Percentiles rank a stretch among this genome's conserved stretches.
Conservation (phyloP, 2,797 vertebrate genomes). For the Acestrorhynchus altus region DNA sequence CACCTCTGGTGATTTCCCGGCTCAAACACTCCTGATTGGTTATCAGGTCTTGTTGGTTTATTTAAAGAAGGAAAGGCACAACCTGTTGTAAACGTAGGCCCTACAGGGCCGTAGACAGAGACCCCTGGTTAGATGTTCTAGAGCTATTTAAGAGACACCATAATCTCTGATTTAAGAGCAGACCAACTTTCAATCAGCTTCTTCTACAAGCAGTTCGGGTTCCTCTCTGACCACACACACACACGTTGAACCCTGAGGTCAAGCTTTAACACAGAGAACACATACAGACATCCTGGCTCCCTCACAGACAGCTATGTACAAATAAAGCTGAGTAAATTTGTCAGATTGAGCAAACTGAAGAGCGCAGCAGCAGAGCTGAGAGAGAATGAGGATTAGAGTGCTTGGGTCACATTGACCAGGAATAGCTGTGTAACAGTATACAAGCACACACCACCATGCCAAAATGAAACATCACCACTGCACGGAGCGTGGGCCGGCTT, state of each 20-base stretch:
- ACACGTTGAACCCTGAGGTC: conserved; percentile 9
- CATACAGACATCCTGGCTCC: background rate
- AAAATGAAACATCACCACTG: conserved; percentile 47
- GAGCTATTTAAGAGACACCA: no score
- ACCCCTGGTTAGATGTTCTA: no score
- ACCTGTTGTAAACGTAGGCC: no score
- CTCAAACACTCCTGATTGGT: no score
- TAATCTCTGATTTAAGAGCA: no score
- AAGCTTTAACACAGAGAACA: conserved; percentile 4
- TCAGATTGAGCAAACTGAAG: conserved; percentile 36
- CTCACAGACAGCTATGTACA: conserved; percentile 9
- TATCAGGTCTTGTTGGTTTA: no score
- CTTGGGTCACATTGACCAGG: conserved; percentile 73
- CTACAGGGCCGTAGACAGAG: no score
- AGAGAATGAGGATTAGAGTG: conserved; percentile 52
- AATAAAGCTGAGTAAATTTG: conserved; percentile 7
- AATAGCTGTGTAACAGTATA: conserved; percentile 81
- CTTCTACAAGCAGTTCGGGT: no score
- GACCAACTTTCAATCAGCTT: no score
- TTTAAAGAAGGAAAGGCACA: no score
- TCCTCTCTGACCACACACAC: background rate
- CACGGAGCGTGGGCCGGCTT: conserved; percentile 27
- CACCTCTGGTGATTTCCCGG: no score
- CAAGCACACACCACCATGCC: conserved; percentile 63
- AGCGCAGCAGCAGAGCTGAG: conserved; percentile 28